These are phyloP conservation scores for Drosophila virilis DNA, from an alignment of 1,140 invertebrate species.

Conservation along the genomic window DNA sequence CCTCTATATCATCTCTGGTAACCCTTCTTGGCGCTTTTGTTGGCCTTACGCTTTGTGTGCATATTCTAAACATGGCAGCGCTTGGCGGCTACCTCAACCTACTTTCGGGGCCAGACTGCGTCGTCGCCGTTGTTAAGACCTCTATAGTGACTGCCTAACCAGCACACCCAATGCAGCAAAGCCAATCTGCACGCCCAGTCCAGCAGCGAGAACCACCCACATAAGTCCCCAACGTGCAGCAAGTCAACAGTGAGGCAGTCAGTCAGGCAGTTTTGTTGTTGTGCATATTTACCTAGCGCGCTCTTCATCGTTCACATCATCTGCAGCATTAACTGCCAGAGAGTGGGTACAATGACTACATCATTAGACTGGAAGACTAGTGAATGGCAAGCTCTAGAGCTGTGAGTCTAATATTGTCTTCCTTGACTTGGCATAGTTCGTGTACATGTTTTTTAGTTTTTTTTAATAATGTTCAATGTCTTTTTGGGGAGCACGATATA, in stretches of 20 bases:
- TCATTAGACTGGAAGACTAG: not conserved
- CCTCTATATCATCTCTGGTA: slow-evolving; percentile 40
- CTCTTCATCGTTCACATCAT: slow-evolving; percentile 45
- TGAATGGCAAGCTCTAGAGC: no score
- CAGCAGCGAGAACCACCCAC: not conserved
- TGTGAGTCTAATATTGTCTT: no score
- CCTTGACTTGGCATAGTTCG: no score
- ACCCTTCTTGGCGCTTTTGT: slow-evolving; percentile 64
- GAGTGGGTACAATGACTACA: slow-evolving; percentile 15
- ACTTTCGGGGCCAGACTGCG: slow-evolving; percentile 63
- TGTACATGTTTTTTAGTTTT: no score
- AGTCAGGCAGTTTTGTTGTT: slow-evolving; percentile 61
- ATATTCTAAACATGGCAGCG: slow-evolving; percentile 80
- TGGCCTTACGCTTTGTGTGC: slow-evolving; percentile 77
- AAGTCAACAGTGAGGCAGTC: slow-evolving; percentile 69
- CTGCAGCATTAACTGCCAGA: slow-evolving; percentile 6
- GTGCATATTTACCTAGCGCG: slow-evolving; percentile 66
- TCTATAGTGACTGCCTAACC: slow-evolving; percentile 39
- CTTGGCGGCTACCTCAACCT: slow-evolving; percentile 78
- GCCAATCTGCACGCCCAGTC: no score
- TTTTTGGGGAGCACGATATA: no score
- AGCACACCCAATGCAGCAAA: slow-evolving; percentile 6
- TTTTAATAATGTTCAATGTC: no score
- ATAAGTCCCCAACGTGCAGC: slow-evolving; percentile 24
- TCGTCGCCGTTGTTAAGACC: slow-evolving; percentile 60